These are phyloP conservation scores for Pseudeuparius sepicola DNA, from an alignment of 2,888 invertebrate species.

Conservation along the genomic window DNA sequence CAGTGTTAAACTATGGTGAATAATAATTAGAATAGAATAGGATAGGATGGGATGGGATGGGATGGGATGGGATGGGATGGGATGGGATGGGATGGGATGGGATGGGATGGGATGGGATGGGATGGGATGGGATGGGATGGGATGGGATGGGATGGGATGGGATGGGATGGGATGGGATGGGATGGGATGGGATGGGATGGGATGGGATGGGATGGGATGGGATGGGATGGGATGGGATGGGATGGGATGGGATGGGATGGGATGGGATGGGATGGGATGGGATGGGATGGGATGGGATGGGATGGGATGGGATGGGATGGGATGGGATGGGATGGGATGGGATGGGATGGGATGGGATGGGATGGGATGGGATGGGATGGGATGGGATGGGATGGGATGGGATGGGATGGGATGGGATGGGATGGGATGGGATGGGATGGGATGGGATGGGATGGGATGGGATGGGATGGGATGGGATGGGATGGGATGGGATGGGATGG, in stretches of 20 bases:
- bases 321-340: slow-evolving; percentile 8
- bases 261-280: slow-evolving; percentile 6
- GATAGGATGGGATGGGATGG: slow-evolving; percentile 9
- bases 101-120: slow-evolving; percentile 8
- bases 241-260: slow-evolving; percentile 13
- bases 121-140: slow-evolving; percentile 9
- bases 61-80: slow-evolving; percentile 9
- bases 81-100: slow-evolving; percentile 9
- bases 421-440: background rate
- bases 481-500: slow-evolving; percentile 1
- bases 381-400: background rate
- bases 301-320: slow-evolving; percentile 10
- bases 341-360: slow-evolving; percentile 9
- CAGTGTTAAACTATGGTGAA: too few species aligned
- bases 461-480: slow-evolving; percentile 1
- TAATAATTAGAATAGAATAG: slow-evolving; percentile 1
- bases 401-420: background rate
- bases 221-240: slow-evolving; percentile 13
- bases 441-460: background rate
- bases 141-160: slow-evolving; percentile 2
- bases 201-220: slow-evolving; percentile 9
- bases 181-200: slow-evolving; percentile 4
- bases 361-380: slow-evolving; percentile 10
- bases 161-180: slow-evolving; percentile 3
- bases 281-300: slow-evolving; percentile 4